A percentile compares a stretch with the other conserved stretches of the same genome.
Evolutionary conservation across 2,797 vertebrate genomes (phyloP).

Genomic region (Morus bassanus): DNA sequence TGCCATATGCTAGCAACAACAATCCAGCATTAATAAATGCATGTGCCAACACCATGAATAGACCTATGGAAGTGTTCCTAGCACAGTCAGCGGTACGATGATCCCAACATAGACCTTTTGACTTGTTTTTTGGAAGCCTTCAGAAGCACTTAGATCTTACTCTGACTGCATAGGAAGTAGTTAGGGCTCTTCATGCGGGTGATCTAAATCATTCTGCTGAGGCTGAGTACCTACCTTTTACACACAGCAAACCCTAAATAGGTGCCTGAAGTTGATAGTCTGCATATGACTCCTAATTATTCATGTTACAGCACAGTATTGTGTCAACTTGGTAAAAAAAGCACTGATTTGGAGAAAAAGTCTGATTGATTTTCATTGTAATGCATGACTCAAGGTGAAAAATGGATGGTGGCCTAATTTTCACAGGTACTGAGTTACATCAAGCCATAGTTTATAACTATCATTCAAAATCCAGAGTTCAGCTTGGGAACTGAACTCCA

Average conservation of each 20-base stretch:
- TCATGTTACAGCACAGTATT: neutral
- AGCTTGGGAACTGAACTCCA: neutral
- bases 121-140: neutral
- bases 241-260: neutral
- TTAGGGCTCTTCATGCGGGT: neutral
- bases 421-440: neutral
- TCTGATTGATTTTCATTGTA: neutral
- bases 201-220: neutral
- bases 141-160: neutral
- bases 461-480: neutral
- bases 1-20: neutral
- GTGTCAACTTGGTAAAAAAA: neutral
- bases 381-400: neutral
- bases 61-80: neutral
- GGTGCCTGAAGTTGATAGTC: neutral
- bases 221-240: neutral
- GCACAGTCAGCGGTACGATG: rapidly evolving
- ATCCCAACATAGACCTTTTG: neutral
- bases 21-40: neutral
- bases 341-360: neutral
- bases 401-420: neutral
- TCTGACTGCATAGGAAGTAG: neutral
- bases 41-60: neutral
- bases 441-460: neutral
- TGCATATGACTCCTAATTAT: neutral